Conservation (phyloP, 2,888 invertebrate genomes). For the Morpho helenor region DNA sequence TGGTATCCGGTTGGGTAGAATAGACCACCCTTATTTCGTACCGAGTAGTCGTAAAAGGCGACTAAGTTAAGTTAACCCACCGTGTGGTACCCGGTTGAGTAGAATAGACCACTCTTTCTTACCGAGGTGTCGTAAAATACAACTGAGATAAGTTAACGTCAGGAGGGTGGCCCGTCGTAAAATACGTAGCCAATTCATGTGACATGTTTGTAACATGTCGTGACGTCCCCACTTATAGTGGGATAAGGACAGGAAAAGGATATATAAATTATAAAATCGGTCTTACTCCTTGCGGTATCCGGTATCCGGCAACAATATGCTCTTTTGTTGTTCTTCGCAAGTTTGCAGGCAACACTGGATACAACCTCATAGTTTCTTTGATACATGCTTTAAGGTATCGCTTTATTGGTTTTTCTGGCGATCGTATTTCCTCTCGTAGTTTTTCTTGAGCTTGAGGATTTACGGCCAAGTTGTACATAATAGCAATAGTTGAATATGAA, state of each 20-base stretch:
- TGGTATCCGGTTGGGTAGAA: too few relatives aligned
- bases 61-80: too few relatives aligned
- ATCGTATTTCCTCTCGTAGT: constrained; percentile 53
- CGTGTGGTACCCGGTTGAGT: too few relatives aligned
- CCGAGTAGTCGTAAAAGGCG: too few relatives aligned
- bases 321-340: constrained; percentile 58
- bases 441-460: constrained; percentile 76
- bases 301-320: constrained; percentile 59
- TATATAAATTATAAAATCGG: neutral
- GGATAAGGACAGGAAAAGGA: neutral
- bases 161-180: too few relatives aligned
- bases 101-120: too few relatives aligned
- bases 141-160: too few relatives aligned
- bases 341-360: constrained; percentile 57
- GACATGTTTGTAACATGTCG: too few relatives aligned
- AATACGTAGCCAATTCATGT: too few relatives aligned
- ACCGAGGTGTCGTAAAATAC: too few relatives aligned
- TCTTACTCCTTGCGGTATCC: constrained; percentile 64
- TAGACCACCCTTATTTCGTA: too few relatives aligned
- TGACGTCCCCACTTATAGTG: too few relatives aligned
- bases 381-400: constrained; percentile 81
- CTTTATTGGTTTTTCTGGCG: constrained; percentile 38
- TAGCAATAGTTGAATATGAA: constrained; percentile 50
- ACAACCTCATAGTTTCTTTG: constrained; percentile 78
- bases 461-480: constrained; percentile 76